Evolutionary conservation across 1,140 invertebrate species (phyloP).

Genomic region (Bombus superbus): DNA sequence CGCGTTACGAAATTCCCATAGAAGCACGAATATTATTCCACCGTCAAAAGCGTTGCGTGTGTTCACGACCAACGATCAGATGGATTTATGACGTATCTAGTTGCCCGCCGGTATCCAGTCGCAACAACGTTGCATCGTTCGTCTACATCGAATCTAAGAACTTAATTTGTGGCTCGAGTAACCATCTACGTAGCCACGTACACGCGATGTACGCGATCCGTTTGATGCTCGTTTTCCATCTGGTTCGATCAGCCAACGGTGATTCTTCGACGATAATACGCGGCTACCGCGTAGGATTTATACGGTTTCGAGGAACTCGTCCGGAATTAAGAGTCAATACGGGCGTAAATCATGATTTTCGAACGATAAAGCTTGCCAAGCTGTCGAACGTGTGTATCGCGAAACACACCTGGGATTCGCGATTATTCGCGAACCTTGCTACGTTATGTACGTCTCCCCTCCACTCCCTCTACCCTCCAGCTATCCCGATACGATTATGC

Average conservation of each 20-base stretch:
- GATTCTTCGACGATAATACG: slow-evolving; percentile 1
- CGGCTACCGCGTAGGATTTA: neutral
- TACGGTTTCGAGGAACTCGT: neutral
- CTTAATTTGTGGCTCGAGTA: neutral
- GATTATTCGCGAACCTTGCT: slow-evolving; percentile 3
- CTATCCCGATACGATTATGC: slow-evolving; percentile 1
- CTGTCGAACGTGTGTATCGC: slow-evolving; percentile 1
- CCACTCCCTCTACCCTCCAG: neutral
- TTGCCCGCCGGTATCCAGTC: too few species aligned
- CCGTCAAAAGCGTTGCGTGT: too few species aligned
- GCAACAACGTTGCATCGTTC: neutral
- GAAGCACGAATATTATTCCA: too few species aligned
- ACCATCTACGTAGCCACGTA: neutral
- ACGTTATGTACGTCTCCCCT: neutral
- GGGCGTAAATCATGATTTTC: slow-evolving; percentile 15
- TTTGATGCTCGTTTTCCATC: neutral
- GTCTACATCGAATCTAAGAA: neutral
- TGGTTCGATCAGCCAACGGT: neutral
- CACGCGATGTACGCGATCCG: neutral
- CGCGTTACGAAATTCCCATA: too few species aligned
- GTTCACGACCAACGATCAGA: too few species aligned
- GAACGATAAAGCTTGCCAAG: slow-evolving; percentile 4
- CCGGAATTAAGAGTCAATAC: neutral
- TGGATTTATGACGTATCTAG: too few species aligned
- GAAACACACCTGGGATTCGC: neutral